Evolutionary conservation across 2,888 invertebrate genomes (phyloP).

Genomic region (Creontiades dilutus): DNA sequence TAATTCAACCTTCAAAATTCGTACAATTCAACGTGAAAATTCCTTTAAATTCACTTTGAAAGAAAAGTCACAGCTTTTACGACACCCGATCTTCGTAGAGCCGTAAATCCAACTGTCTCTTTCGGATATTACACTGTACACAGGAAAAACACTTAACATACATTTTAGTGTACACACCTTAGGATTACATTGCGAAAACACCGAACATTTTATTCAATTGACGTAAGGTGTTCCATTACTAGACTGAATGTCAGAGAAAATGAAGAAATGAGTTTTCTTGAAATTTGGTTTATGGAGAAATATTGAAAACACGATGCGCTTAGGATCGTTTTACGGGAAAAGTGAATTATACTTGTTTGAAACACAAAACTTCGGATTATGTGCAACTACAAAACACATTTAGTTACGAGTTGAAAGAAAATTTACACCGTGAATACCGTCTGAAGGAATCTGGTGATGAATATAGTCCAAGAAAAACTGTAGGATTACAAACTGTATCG

Average conservation of each 20-base stretch:
- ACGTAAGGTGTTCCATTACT: background rate
- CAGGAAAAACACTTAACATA: background rate
- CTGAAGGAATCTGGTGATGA: background rate
- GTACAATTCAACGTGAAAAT: too few relatives aligned
- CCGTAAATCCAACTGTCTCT: background rate
- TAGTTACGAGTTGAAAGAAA: too few relatives aligned
- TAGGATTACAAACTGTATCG: background rate
- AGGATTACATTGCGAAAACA: background rate
- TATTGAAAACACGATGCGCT: too few relatives aligned
- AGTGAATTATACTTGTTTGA: too few relatives aligned
- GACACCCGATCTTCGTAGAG: background rate
- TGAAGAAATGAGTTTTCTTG: too few relatives aligned
- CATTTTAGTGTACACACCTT: background rate
- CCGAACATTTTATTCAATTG: background rate
- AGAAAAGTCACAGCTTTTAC: background rate
- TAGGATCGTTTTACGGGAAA: too few relatives aligned
- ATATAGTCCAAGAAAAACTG: background rate
- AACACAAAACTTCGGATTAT: too few relatives aligned
- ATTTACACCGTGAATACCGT: too few relatives aligned
- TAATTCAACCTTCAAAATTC: slow-evolving; percentile 1
- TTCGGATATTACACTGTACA: background rate
- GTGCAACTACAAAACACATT: too few relatives aligned
- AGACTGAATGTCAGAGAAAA: too few relatives aligned
- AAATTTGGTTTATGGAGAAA: too few relatives aligned
- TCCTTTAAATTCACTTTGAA: too few relatives aligned